Evolutionary conservation across 2,797 vertebrate species (phyloP).

Genomic region (Diplodus puntazzo): DNA sequence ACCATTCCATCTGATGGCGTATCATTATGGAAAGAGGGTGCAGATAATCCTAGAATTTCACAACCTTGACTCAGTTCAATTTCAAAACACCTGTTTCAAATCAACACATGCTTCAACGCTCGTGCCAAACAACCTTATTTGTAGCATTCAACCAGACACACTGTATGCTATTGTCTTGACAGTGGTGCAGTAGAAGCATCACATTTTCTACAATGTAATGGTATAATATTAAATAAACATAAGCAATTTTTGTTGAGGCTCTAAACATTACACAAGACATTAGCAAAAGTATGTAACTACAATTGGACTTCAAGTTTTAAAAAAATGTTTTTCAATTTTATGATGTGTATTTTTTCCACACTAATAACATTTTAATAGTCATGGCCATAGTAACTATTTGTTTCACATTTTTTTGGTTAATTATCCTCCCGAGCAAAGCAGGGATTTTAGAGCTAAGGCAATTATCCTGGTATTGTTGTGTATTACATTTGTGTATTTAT

Average conservation of each 20-base stretch:
- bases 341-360: neutral
- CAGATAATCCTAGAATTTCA: neutral
- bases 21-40: neutral
- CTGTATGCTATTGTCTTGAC: neutral
- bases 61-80: neutral
- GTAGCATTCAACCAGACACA: neutral
- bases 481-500: constrained; percentile 29
- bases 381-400: constrained; percentile 14
- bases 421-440: constrained; percentile 28
- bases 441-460: neutral
- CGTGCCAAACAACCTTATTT: neutral
- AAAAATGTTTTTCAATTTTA: neutral
- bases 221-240: neutral
- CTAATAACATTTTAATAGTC: constrained; percentile 12
- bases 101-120: neutral
- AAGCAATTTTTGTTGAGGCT: neutral
- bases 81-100: constrained; percentile 23
- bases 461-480: constrained; percentile 14
- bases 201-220: neutral
- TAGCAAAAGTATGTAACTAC: neutral
- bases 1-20: constrained; percentile 27
- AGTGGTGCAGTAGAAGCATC: too few relatives aligned
- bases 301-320: neutral
- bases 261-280: neutral
- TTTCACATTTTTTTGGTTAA: constrained; percentile 15